phyloP scores from a whole-genome alignment of 2,113 vertebrate genomes.

The Plecotus auritus region DNA sequence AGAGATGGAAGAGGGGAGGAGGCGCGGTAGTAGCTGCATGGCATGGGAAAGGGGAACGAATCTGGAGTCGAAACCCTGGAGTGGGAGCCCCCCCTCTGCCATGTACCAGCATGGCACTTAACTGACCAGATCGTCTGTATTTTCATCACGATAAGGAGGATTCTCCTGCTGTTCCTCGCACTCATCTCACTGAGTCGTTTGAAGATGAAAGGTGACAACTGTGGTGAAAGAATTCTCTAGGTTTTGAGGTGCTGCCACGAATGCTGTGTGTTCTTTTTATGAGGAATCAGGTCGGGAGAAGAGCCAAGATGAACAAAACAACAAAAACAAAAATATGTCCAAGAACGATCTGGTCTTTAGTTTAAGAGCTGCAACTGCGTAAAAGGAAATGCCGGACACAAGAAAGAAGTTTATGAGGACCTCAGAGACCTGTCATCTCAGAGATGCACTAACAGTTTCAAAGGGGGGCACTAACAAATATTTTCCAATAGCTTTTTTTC shows the following conservation, averaged over 20 bases:
- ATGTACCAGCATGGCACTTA: rapidly evolving
- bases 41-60: rapidly evolving
- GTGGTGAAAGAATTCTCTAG: not conserved
- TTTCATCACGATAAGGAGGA: rapidly evolving
- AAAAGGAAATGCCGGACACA: slow-evolving; percentile 57
- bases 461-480: not conserved
- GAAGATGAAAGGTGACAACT: not conserved
- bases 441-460: not conserved
- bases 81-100: not conserved
- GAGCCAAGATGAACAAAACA: not conserved
- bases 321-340: not conserved
- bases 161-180: not conserved
- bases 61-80: not conserved
- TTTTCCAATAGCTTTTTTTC: not conserved
- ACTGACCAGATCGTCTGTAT: not conserved
- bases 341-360: not conserved
- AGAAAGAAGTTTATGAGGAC: slow-evolving; percentile 16
- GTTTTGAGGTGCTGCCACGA: not conserved
- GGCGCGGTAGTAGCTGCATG: rapidly evolving
- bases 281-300: not conserved
- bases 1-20: not conserved
- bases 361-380: slow-evolving; percentile 45
- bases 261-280: not conserved
- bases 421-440: not conserved
- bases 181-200: not conserved